Evolutionary conservation across 92 coral and sea anemone species (phyloP), one percentile per base, ranked within the genome.

Genomic region (Siderastrea radians): DNA sequence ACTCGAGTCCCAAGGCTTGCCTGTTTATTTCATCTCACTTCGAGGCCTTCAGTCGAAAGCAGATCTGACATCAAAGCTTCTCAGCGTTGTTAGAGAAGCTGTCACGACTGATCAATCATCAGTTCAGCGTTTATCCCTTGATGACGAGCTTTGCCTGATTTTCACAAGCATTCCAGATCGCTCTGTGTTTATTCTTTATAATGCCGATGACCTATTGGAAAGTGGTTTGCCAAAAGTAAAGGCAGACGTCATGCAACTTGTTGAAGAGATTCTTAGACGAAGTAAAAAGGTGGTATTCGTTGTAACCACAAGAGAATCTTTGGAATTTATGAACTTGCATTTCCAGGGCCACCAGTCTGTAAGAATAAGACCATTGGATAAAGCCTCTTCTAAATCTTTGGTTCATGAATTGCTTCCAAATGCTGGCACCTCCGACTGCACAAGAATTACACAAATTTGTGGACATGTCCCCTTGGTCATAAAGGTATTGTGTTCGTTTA

Each of bases 261-360:
- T 76, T 2, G 62, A 53, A 76, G 89, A 77, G 5, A 58, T 85
- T 50, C 68, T 26, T 0, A 0, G 38, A 0, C 38, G 38, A 26
- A 26, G 0, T 26, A 0, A 26, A 26, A 26, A 26, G 63, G 15
- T n/a, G 43, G 2, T 67, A 59, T 38, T 80, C 13, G 4, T 87
- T 49, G 44, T 59, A 12, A 87, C 91, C 17, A 87, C 91, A 1
- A 47, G 91, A 38, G 81, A 49, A 59, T 67, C 77, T 6, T 51
- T 87, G 3, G 79, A 80, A 1, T 68, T 61, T 51, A 47, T 73
- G 80, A 26, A 0, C 38, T 26, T 26, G 38, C 38, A 26, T 26
- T 26, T 26, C 38, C 38, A 26, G 0, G 38, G 38, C 38, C 38
- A 26, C 38, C 38, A 26, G 38, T 26, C 38, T 26, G 38, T 26